These are phyloP conservation scores for Diadema setosum DNA, from an alignment of 35 echinoderm and acorn worm species.

Conservation along the genomic window DNA sequence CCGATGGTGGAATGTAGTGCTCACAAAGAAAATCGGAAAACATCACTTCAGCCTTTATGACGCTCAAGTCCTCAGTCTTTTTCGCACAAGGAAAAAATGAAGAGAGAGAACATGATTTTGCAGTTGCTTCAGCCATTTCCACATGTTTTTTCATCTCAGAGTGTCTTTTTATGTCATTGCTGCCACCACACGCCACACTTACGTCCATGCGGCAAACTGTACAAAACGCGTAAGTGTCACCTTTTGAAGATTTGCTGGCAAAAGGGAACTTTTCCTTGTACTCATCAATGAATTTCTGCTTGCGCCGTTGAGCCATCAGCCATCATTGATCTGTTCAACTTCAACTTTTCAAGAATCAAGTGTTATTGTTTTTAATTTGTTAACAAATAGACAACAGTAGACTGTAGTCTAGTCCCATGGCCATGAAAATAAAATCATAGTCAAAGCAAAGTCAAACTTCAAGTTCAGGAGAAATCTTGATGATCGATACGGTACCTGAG, in stretches of 20 bases:
- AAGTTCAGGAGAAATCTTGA: no score
- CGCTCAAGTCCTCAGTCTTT: neutral
- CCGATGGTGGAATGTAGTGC: conserved; percentile 11
- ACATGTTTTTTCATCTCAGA: neutral
- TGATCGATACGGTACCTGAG: no score
- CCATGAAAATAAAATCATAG: no score
- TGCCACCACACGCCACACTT: neutral
- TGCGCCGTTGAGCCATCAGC: no score
- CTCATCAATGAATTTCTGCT: no score
- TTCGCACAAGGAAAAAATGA: neutral
- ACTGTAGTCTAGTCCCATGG: no score
- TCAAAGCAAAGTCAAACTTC: no score
- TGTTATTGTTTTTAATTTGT: no score
- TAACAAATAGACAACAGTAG: no score
- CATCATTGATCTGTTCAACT: no score
- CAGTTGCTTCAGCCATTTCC: neutral
- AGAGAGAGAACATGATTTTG: neutral
- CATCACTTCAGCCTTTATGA: conserved; percentile 13
- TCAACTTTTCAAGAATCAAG: no score
- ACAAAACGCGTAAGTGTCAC: neutral
- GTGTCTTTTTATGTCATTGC: conserved; percentile 11
- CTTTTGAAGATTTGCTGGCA: neutral
- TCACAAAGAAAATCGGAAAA: conserved; percentile 12
- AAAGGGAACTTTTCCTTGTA: no score
- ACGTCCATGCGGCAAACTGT: neutral